Percentiles rank a stretch among this genome's conserved stretches.
phyloP scores from a whole-genome alignment of 2,797 vertebrate genomes.

The Phoxinus dragarum region DNA sequence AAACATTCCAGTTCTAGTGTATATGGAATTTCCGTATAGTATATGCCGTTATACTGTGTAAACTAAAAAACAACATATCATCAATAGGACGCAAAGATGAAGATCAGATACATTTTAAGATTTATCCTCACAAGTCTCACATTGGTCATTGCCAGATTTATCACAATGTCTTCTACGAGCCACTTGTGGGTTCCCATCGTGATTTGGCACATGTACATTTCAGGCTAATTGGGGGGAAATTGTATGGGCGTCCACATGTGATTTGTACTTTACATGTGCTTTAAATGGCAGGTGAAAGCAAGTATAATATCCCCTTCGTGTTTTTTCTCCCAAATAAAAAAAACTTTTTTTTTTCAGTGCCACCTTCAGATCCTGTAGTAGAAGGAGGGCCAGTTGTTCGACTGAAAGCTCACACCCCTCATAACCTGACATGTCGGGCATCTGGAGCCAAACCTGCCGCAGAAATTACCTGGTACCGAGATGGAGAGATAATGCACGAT shows the following conservation, averaged over 20 bases:
- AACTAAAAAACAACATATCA: background rate
- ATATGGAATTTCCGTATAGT: background rate
- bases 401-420: slow-evolving; percentile 84
- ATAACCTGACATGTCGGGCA: slow-evolving; percentile 88
- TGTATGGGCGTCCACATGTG: background rate
- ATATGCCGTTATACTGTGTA: background rate
- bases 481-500: slow-evolving; percentile 84
- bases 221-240: background rate
- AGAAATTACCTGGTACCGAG: slow-evolving; percentile 90
- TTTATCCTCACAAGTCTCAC: background rate
- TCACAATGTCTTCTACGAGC: background rate
- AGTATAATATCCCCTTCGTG: background rate
- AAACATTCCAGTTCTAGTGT: background rate
- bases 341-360: slow-evolving; percentile 73
- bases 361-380: slow-evolving; percentile 86
- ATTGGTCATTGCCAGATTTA: background rate
- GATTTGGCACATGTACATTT: background rate
- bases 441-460: slow-evolving; percentile 85
- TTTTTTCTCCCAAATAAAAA: background rate
- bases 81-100: background rate
- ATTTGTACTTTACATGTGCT: background rate
- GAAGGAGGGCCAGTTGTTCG: slow-evolving; percentile 86
- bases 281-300: background rate
- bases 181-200: background rate
- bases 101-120: background rate